phyloP scores from a whole-genome alignment of 2,888 invertebrate species.

The Chironomus tentans region DNA sequence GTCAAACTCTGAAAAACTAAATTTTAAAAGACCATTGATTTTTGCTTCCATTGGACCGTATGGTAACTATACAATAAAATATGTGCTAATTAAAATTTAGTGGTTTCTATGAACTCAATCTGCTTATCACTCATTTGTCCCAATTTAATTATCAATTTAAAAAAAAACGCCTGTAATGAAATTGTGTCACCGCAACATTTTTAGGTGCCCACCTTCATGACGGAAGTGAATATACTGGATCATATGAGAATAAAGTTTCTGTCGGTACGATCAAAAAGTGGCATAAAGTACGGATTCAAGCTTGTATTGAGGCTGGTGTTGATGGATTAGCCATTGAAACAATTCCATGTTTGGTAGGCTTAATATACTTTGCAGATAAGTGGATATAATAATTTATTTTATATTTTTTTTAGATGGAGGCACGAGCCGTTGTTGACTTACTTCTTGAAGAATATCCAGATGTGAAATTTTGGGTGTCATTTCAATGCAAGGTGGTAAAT shows the following conservation, averaged over 20 bases:
- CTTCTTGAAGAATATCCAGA: slow-evolving; percentile 64
- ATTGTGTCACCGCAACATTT: not conserved
- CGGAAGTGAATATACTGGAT: slow-evolving; percentile 88
- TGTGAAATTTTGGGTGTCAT: slow-evolving; percentile 76
- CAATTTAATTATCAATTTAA: not conserved
- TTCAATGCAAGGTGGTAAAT: slow-evolving; percentile 66
- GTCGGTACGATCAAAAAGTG: slow-evolving; percentile 64
- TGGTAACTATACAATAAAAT: slow-evolving; percentile 43
- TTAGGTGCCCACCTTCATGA: slow-evolving; percentile 66
- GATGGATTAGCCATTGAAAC: slow-evolving; percentile 87
- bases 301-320: slow-evolving; percentile 68
- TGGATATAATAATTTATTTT: not conserved
- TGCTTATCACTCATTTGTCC: not conserved
- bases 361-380: not conserved
- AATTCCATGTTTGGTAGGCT: slow-evolving; percentile 63
- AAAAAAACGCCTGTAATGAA: too few relatives aligned
- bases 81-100: not conserved
- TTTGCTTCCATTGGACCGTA: slow-evolving; percentile 90
- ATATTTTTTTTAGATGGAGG: slow-evolving; percentile 50
- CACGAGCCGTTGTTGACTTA: slow-evolving; percentile 68
- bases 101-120: not conserved
- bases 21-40: slow-evolving; percentile 47
- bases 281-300: slow-evolving; percentile 74
- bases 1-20: slow-evolving; percentile 43
- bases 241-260: slow-evolving; percentile 59